phyloP scores from a whole-genome alignment of 2,797 vertebrate genomes.

The Rhinoraja longicauda region DNA sequence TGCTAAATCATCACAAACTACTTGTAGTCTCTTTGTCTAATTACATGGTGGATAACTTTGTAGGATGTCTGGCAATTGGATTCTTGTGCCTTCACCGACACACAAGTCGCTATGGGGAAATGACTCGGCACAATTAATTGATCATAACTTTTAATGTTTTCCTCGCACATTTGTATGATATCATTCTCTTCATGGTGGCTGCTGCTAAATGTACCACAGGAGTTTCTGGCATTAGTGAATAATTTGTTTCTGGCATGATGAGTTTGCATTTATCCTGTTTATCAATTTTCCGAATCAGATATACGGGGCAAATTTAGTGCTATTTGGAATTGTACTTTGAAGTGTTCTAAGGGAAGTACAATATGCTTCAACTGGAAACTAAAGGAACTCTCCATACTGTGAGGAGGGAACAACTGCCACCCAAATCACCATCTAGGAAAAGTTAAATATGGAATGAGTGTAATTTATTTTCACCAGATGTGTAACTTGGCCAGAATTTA shows the following conservation, averaged over 20 bases:
- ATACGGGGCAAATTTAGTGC: neutral
- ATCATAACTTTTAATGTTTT: neutral
- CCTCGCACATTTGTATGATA: neutral
- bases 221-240: neutral
- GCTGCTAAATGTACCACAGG: neutral
- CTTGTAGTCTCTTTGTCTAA: neutral
- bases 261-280: neutral
- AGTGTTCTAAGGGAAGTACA: neutral
- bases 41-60: neutral
- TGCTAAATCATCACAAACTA: neutral
- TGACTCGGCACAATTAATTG: neutral
- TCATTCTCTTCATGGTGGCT: neutral
- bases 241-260: neutral
- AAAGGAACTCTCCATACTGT: neutral
- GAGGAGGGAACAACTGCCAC: neutral
- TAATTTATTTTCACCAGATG: conserved; percentile 21
- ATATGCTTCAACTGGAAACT: neutral
- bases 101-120: neutral
- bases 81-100: neutral
- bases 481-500: conserved; percentile 10
- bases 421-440: neutral
- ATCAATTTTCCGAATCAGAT: neutral
- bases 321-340: neutral
- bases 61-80: neutral
- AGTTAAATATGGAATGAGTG: conserved; percentile 7